A percentile compares a stretch with the other conserved stretches of the same genome.
Evolutionary conservation across 2,888 invertebrate species (phyloP).

Genomic region (Coelopa pilipes): DNA sequence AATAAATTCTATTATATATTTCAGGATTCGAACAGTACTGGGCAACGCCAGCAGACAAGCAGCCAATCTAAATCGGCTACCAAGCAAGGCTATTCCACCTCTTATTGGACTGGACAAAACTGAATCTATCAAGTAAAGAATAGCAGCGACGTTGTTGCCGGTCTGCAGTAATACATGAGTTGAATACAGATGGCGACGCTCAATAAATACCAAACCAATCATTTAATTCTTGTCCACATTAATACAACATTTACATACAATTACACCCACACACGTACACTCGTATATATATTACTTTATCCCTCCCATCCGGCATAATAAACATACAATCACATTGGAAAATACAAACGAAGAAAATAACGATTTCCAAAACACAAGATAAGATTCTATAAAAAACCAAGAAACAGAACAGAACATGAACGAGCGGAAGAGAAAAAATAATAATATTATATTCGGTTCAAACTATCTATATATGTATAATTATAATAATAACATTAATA

Average conservation of each 20-base stretch:
- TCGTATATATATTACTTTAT: constrained; percentile 42
- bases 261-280: constrained; percentile 47
- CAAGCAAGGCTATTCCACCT: constrained; percentile 67
- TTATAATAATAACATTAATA: constrained; percentile 64
- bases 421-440: constrained; percentile 43
- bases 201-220: constrained; percentile 33
- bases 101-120: constrained; percentile 68
- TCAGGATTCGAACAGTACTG: constrained; percentile 67
- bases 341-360: constrained; percentile 19
- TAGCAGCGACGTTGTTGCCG: constrained; percentile 40
- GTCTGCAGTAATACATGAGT: constrained; percentile 33
- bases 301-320: constrained; percentile 2
- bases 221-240: constrained; percentile 36
- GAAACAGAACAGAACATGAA: constrained; percentile 44
- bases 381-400: constrained; percentile 36
- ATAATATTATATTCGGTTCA: constrained; percentile 63
- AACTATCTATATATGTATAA: constrained; percentile 66
- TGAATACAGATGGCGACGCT: constrained; percentile 13
- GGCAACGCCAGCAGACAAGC: constrained; percentile 67
- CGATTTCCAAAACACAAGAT: constrained; percentile 16
- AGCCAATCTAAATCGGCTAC: constrained; percentile 67
- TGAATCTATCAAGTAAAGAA: constrained; percentile 47
- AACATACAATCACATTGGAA: constrained; percentile 13
- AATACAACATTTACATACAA: constrained; percentile 32
- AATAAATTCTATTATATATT: constrained; percentile 40